Conservation (phyloP, 2,888 invertebrate species). For the Dermolepida albohirtum region DNA sequence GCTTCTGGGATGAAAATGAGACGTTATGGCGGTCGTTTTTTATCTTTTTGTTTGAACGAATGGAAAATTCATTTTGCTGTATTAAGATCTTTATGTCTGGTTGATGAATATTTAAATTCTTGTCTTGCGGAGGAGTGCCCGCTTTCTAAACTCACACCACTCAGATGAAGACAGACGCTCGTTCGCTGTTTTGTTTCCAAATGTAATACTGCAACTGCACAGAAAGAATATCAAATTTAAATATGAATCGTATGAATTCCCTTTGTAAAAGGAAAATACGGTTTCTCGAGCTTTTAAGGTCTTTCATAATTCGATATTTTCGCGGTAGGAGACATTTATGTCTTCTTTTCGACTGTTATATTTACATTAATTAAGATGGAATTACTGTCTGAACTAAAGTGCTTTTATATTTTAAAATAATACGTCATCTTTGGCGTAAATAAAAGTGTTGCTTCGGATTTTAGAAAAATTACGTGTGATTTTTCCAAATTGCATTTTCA, state of each 20-base stretch:
- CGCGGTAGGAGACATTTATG: constrained; percentile 28
- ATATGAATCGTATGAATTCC: constrained; percentile 41
- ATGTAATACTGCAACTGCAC: constrained; percentile 49
- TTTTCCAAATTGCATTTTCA: no score
- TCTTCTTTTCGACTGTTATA: constrained; percentile 11
- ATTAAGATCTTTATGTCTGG: constrained; percentile 64
- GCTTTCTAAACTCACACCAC: neutral
- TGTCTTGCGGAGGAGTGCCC: constrained; percentile 47
- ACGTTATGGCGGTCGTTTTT: constrained; percentile 47
- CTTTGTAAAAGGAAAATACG: constrained; percentile 39
- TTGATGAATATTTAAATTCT: constrained; percentile 64
- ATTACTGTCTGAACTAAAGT: constrained; percentile 14
- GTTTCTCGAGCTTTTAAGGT: constrained; percentile 39
- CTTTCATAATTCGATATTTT: constrained; percentile 40
- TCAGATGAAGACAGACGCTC: constrained; percentile 2
- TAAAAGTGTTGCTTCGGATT: no score
- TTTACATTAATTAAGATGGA: constrained; percentile 24
- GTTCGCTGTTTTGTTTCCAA: constrained; percentile 47
- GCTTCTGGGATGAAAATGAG: constrained; percentile 57
- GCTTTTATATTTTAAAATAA: constrained; percentile 1
- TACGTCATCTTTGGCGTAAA: no score
- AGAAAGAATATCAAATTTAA: constrained; percentile 52
- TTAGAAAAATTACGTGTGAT: no score
- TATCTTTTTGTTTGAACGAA: constrained; percentile 61
- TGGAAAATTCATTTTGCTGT: constrained; percentile 64